Conservation (phyloP, 2,797 vertebrate species). For the Falco columbarius region DNA sequence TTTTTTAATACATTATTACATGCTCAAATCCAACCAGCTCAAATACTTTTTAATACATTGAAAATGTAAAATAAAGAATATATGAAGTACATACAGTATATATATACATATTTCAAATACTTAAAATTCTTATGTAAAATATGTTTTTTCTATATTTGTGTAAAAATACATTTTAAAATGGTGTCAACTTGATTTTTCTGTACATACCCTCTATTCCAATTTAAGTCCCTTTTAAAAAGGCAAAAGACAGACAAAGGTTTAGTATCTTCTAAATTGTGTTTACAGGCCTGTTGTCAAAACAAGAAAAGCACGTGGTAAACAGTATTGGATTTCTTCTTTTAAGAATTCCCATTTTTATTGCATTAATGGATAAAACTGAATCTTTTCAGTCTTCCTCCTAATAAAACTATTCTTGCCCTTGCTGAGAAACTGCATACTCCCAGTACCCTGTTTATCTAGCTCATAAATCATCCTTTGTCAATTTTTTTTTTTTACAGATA, state of each 20-base stretch:
- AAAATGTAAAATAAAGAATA: conserved; percentile 86
- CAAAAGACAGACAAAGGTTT: conserved; percentile 77
- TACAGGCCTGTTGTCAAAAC: conserved; percentile 59
- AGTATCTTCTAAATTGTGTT: conserved; percentile 61
- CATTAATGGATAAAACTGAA: conserved; percentile 59
- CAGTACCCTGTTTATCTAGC: conserved; percentile 85
- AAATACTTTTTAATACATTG: conserved; percentile 81
- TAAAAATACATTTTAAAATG: conserved; percentile 85
- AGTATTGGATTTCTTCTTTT: conserved; percentile 54
- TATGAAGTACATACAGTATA: conserved; percentile 82
- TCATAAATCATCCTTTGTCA: conserved; percentile 70
- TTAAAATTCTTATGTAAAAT: conserved; percentile 85
- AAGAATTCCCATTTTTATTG: conserved; percentile 78
- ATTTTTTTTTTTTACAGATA: conserved; percentile 87
- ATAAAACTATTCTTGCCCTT: conserved; percentile 40
- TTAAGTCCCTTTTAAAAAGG: conserved; percentile 81
- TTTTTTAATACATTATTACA: background rate
- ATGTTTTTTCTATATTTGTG: conserved; percentile 81
- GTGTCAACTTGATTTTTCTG: conserved; percentile 75
- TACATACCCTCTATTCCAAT: conserved; percentile 80
- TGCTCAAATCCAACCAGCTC: conserved; percentile 69
- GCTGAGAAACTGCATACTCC: conserved; percentile 54
- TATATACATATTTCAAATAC: conserved; percentile 82
- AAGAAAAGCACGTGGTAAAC: conserved; percentile 60
- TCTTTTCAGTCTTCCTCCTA: conserved; percentile 46